A percentile compares a stretch with the other conserved stretches of the same genome.
Conservation (phyloP, 2,113 vertebrate species). For the Pongo abelii region DNA sequence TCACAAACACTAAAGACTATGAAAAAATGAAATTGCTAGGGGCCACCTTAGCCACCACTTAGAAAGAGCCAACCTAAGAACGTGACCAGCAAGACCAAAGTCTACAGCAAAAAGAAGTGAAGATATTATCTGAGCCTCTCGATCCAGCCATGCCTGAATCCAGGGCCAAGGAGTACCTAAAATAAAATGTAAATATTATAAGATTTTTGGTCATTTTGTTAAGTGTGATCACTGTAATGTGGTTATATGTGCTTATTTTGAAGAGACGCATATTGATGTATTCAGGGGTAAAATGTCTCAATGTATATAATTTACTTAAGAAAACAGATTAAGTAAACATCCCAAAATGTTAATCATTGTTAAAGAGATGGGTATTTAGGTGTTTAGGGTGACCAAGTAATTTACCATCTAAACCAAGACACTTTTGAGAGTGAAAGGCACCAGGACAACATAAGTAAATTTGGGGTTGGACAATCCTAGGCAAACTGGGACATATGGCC, state of each 20-base stretch:
- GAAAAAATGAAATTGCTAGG: neutral
- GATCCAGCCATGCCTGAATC: neutral
- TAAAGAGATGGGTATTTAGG: neutral
- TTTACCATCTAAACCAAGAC: neutral
- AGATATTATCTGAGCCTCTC: neutral
- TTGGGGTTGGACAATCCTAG: neutral
- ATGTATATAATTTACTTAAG: neutral
- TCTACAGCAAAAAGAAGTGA: neutral
- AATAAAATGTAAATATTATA: neutral
- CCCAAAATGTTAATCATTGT: neutral
- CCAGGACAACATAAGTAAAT: neutral
- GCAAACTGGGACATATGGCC: neutral
- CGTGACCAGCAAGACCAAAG: neutral
- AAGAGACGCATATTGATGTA: neutral
- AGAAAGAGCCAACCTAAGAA: neutral
- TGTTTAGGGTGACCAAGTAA: neutral
- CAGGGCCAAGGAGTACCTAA: neutral
- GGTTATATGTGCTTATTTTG: neutral
- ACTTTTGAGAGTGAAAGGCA: neutral
- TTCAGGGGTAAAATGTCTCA: neutral
- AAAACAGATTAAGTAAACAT: neutral
- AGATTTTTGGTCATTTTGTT: neutral
- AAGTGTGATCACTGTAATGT: neutral
- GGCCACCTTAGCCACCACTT: neutral
- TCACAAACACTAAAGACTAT: neutral